phyloP scores from a whole-genome alignment of 2,888 invertebrate genomes.

The Ryuthela nishihirai region DNA sequence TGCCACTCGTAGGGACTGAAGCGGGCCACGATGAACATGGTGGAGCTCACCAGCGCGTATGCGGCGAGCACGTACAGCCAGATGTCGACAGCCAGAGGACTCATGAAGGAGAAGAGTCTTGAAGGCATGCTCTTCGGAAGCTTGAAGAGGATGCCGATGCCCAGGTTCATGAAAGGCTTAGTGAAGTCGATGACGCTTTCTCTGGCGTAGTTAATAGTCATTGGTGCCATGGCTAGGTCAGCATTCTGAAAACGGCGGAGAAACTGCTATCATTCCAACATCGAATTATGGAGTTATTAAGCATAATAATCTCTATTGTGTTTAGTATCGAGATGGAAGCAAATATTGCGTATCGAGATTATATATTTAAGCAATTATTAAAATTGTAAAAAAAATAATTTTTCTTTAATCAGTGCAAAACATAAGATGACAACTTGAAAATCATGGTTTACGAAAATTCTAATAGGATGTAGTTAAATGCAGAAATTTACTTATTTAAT shows the following conservation, averaged over 20 bases:
- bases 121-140: constrained; percentile 85
- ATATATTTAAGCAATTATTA: too few species aligned
- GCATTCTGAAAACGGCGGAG: constrained; percentile 78
- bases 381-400: too few species aligned
- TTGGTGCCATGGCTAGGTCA: constrained; percentile 91
- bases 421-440: too few species aligned
- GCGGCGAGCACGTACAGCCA: constrained; percentile 92
- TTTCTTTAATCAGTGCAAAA: too few species aligned
- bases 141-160: constrained; percentile 93
- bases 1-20: constrained; percentile 76
- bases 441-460: too few species aligned
- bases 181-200: constrained; percentile 96
- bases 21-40: constrained; percentile 91
- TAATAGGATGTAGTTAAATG: too few species aligned
- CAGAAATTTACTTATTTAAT: too few species aligned
- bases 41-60: constrained; percentile 88
- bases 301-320: too few species aligned
- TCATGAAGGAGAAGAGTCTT: constrained; percentile 90
- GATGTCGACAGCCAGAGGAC: constrained; percentile 92
- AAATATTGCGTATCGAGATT: too few species aligned
- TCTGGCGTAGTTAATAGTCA: constrained; percentile 97
- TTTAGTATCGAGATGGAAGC: too few species aligned
- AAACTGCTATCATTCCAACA: too few species aligned
- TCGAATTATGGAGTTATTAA: too few species aligned
- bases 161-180: constrained; percentile 96